Conservation (phyloP, 1,140 invertebrate species). For the Drosophila sucinea region DNA sequence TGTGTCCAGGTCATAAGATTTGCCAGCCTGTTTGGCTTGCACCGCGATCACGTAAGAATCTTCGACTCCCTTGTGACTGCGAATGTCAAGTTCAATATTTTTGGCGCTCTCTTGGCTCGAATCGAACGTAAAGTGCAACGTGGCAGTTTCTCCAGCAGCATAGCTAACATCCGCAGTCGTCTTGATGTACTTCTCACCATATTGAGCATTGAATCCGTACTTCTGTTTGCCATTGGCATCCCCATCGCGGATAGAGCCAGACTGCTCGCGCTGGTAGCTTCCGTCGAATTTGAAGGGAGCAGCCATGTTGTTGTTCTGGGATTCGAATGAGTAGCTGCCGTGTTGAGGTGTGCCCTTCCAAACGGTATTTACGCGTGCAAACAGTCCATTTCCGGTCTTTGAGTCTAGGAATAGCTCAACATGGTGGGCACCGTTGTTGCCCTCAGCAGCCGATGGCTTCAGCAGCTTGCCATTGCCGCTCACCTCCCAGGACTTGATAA, state of each 20-base stretch:
- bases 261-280: slow-evolving; percentile 48
- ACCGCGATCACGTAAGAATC: slow-evolving; percentile 76
- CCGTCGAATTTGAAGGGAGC: slow-evolving; percentile 59
- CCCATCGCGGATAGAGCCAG: slow-evolving; percentile 31
- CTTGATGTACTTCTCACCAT: slow-evolving; percentile 60
- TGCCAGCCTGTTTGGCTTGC: slow-evolving; percentile 39
- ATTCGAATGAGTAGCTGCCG: slow-evolving; percentile 57
- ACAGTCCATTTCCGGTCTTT: slow-evolving; percentile 55
- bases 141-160: slow-evolving; percentile 16
- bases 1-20: slow-evolving; percentile 48
- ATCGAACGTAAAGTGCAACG: slow-evolving; percentile 59
- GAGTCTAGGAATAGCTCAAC: slow-evolving; percentile 46
- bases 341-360: slow-evolving; percentile 48
- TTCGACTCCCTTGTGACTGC: slow-evolving; percentile 84
- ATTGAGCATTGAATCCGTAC: slow-evolving; percentile 50
- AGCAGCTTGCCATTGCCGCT: slow-evolving; percentile 67
- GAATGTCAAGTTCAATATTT: slow-evolving; percentile 84
- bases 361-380: slow-evolving; percentile 37
- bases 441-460: slow-evolving; percentile 13
- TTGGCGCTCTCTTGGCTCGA: slow-evolving; percentile 85
- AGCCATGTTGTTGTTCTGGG: slow-evolving; percentile 46
- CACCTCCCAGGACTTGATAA: slow-evolving; percentile 83
- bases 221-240: slow-evolving; percentile 41
- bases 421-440: slow-evolving; percentile 13
- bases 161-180: slow-evolving; percentile 37